Conservation (phyloP, 2,888 invertebrate genomes). For the Platycnemis pennipes region DNA sequence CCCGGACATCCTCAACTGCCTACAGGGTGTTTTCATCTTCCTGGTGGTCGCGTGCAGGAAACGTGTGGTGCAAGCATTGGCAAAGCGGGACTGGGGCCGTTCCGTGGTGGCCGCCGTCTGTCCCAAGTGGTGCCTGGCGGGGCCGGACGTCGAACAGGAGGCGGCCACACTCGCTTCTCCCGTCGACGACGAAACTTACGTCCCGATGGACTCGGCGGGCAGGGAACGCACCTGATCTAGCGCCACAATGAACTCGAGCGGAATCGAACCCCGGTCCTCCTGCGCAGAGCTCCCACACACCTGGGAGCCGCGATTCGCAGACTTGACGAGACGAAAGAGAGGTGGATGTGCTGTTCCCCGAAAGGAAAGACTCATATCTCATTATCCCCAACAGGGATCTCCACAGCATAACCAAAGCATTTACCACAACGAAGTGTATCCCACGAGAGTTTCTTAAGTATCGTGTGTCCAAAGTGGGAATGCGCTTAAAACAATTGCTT, state of each 20-base stretch:
- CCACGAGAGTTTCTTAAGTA: no score
- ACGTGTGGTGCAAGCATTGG: slow-evolving; percentile 80
- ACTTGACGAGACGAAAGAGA: background rate
- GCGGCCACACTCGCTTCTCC: slow-evolving; percentile 74
- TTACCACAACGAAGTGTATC: no score
- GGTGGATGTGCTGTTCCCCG: no score
- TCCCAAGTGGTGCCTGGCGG: slow-evolving; percentile 71
- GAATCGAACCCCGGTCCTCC: background rate
- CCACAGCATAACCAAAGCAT: no score
- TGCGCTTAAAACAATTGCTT: no score
- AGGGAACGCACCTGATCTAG: background rate
- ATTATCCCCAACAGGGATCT: no score
- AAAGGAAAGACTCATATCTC: background rate
- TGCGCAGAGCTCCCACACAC: background rate
- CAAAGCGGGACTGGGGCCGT: slow-evolving; percentile 73
- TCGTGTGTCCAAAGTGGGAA: no score
- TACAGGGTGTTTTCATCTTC: slow-evolving; percentile 84
- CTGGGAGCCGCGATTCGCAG: background rate
- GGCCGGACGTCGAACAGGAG: slow-evolving; percentile 77
- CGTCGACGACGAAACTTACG: slow-evolving; percentile 73
- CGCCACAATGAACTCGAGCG: background rate
- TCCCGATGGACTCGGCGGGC: background rate
- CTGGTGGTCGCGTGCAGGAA: slow-evolving; percentile 81
- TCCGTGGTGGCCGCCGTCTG: background rate
- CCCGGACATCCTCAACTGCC: slow-evolving; percentile 82